Percentiles rank a stretch among this genome's conserved stretches.
Conservation (phyloP, 2,888 invertebrate species). For the Strigamia crassipes region DNA sequence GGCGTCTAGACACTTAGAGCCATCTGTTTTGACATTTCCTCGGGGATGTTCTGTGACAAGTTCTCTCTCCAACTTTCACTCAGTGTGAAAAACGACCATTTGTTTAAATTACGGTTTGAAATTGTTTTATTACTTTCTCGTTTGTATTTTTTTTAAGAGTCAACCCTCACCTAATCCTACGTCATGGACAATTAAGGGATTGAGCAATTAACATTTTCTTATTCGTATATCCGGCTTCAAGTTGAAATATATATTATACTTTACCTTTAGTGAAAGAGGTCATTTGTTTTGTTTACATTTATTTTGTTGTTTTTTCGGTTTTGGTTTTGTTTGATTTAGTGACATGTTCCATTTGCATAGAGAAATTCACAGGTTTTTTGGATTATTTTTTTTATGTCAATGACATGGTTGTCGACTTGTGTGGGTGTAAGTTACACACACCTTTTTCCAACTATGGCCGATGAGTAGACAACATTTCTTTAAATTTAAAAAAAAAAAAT, state of each 20-base stretch:
- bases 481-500: neutral
- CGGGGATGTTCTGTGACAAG: neutral
- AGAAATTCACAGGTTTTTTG: neutral
- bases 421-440: neutral
- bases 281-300: constrained; percentile 18
- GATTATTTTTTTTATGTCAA: neutral
- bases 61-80: neutral
- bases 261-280: neutral
- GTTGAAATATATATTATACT: neutral
- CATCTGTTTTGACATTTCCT: neutral
- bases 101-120: neutral
- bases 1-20: neutral
- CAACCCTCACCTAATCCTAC: neutral
- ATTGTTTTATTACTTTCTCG: neutral
- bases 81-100: neutral
- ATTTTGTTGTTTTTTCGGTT: neutral
- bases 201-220: constrained; percentile 16
- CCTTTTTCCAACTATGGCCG: neutral
- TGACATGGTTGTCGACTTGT: neutral
- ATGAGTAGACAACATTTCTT: neutral
- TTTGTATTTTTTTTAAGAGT: neutral
- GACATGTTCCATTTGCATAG: neutral
- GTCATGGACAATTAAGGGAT: neutral
- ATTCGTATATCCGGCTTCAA: constrained; percentile 21
- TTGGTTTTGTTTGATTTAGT: too few relatives aligned